Percentiles rank a stretch among this genome's conserved stretches.
These are phyloP conservation scores for Spodoptera exigua DNA, from an alignment of 2,888 invertebrate species.

Conservation along the genomic window DNA sequence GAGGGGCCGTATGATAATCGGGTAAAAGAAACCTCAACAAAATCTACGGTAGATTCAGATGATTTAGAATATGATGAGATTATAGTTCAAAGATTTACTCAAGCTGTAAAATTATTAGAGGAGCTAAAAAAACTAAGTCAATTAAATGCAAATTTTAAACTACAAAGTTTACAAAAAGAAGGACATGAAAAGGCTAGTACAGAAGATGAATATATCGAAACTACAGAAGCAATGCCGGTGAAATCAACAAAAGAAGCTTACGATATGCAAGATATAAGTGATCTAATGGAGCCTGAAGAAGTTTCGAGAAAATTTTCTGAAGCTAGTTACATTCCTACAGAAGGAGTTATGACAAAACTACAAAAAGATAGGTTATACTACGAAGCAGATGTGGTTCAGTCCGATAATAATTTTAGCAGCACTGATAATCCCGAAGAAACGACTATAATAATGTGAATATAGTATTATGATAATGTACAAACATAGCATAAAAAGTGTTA, in stretches of 20 bases:
- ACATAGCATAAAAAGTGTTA: too few species aligned
- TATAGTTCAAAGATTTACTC: slow-evolving; percentile 48
- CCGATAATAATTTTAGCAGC: slow-evolving; percentile 56
- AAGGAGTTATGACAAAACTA: slow-evolving; percentile 20
- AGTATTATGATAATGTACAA: too few species aligned
- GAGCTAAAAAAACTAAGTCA: slow-evolving; percentile 60
- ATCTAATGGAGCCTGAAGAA: slow-evolving; percentile 2
- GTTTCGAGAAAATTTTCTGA: neutral
- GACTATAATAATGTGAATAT: too few species aligned
- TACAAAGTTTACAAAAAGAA: neutral
- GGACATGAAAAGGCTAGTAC: neutral
- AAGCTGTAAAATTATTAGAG: slow-evolving; percentile 50
- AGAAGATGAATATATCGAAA: neutral
- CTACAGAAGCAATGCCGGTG: neutral
- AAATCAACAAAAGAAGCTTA: neutral
- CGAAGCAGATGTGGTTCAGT: slow-evolving; percentile 66
- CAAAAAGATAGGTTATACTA: slow-evolving; percentile 59
- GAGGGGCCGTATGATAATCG: too few species aligned
- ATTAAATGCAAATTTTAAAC: slow-evolving; percentile 40
- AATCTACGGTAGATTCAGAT: too few species aligned
- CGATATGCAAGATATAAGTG: neutral
- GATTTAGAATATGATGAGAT: slow-evolving; percentile 25
- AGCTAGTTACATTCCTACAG: neutral
- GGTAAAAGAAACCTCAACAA: too few species aligned
- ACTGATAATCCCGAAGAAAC: slow-evolving; percentile 41